phyloP scores from a whole-genome alignment of 2,888 invertebrate species.

The Gasteruption jaculator region DNA sequence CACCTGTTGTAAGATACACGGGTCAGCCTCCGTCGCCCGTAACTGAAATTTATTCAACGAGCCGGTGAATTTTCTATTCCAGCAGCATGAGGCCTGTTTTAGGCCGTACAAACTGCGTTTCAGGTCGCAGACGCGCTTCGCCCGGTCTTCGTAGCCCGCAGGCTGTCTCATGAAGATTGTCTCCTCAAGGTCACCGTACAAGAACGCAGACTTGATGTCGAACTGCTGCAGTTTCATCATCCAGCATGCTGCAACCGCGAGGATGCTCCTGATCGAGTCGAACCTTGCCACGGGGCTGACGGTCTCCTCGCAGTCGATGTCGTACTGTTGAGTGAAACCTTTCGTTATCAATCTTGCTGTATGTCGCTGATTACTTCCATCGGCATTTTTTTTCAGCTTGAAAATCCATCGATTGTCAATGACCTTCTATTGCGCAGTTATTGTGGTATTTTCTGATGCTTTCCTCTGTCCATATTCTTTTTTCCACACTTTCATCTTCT shows the following conservation, averaged over 20 bases:
- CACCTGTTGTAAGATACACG: conserved; percentile 31
- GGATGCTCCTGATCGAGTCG: conserved; percentile 27
- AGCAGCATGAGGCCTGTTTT: conserved; percentile 38
- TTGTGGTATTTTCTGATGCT: too few species aligned
- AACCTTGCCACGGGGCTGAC: conserved; percentile 33
- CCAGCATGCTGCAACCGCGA: conserved; percentile 28
- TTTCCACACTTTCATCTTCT: too few species aligned
- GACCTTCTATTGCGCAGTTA: too few species aligned
- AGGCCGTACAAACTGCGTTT: conserved; percentile 38
- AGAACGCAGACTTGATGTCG: conserved; percentile 36
- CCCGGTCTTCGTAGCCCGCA: conserved; percentile 33
- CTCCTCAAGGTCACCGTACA: conserved; percentile 32
- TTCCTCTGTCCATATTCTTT: too few species aligned
- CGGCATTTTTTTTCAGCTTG: conserved; percentile 21
- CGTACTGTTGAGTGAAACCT: conserved; percentile 28
- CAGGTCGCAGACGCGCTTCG: conserved; percentile 33
- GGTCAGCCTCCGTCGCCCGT: conserved; percentile 29
- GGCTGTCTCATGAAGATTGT: conserved; percentile 39
- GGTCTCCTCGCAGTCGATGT: conserved; percentile 35
- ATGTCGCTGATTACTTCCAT: conserved; percentile 24
- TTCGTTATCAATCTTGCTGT: conserved; percentile 35
- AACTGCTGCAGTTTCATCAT: conserved; percentile 28
- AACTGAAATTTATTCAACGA: conserved; percentile 28
- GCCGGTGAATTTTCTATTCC: conserved; percentile 31
- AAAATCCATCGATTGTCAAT: conserved; percentile 9